phyloP scores from a whole-genome alignment of 2,888 invertebrate species.

The Parelbella ahira region DNA sequence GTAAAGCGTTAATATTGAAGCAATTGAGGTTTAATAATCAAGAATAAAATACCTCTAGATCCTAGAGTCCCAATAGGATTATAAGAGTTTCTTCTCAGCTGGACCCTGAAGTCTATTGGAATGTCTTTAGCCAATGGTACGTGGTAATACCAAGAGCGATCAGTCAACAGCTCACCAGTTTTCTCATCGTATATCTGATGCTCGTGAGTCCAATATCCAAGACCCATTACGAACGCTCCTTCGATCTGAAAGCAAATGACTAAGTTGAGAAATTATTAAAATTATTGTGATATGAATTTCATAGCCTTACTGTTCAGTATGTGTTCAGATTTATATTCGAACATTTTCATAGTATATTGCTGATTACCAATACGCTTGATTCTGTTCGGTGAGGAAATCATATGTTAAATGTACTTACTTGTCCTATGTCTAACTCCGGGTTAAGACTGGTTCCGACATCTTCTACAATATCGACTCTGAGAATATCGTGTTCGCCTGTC shows the following conservation, averaged over 20 bases:
- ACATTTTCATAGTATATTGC: no score
- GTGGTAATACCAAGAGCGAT: conserved; percentile 89
- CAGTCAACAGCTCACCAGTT: conserved; percentile 84
- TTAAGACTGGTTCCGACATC: conserved; percentile 84
- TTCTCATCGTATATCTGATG: conserved; percentile 82
- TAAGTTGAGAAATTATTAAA: no score
- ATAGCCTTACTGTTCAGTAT: no score
- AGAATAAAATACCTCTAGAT: conserved; percentile 31
- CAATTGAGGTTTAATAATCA: no score
- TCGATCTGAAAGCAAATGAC: conserved; percentile 68
- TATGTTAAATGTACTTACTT: conserved; percentile 65
- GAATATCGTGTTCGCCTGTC: conserved; percentile 84
- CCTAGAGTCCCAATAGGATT: conserved; percentile 50
- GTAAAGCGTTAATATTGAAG: no score
- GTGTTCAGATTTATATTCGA: no score
- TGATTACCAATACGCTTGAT: no score
- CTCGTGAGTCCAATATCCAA: conserved; percentile 88
- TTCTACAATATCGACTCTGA: conserved; percentile 83
- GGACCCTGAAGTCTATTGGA: conserved; percentile 85
- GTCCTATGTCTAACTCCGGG: conserved; percentile 84
- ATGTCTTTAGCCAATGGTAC: conserved; percentile 87
- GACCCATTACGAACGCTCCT: conserved; percentile 87
- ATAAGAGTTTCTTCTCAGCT: conserved; percentile 81
- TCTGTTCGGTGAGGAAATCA: no score
- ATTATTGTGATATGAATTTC: no score